phyloP scores from a whole-genome alignment of 2,888 invertebrate species.

The Coenonympha glycerion region DNA sequence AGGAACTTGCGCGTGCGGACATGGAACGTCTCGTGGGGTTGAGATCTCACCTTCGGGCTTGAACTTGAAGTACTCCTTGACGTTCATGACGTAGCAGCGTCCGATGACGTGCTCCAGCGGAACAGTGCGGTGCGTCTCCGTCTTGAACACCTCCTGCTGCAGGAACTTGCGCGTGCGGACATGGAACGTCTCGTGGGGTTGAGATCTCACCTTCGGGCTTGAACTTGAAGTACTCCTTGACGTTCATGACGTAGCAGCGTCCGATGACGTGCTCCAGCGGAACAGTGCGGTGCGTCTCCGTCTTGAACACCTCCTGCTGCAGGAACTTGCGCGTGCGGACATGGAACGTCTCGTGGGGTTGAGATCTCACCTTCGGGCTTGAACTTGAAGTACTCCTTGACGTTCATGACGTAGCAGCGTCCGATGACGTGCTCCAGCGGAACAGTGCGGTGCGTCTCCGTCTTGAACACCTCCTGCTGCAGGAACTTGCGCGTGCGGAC shows the following conservation, averaged over 20 bases:
- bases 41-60: slow-evolving; percentile 81
- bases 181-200: too few species aligned
- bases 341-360: too few species aligned
- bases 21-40: too few species aligned
- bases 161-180: slow-evolving; percentile 95
- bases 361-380: slow-evolving; percentile 81
- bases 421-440: slow-evolving; percentile 90
- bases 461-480: slow-evolving; percentile 97
- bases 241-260: slow-evolving; percentile 94
- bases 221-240: slow-evolving; percentile 94
- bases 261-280: slow-evolving; percentile 90
- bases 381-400: slow-evolving; percentile 94
- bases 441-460: slow-evolving; percentile 89
- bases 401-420: slow-evolving; percentile 94
- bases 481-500: slow-evolving; percentile 95
- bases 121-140: slow-evolving; percentile 89
- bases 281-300: slow-evolving; percentile 89
- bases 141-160: slow-evolving; percentile 97
- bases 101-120: slow-evolving; percentile 90
- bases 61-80: slow-evolving; percentile 94
- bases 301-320: slow-evolving; percentile 97
- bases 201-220: slow-evolving; percentile 81
- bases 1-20: slow-evolving; percentile 95
- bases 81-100: slow-evolving; percentile 94
- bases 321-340: slow-evolving; percentile 95